phyloP scores from a whole-genome alignment of 2,797 vertebrate species.

The Pantherophis alleghaniensis region DNA sequence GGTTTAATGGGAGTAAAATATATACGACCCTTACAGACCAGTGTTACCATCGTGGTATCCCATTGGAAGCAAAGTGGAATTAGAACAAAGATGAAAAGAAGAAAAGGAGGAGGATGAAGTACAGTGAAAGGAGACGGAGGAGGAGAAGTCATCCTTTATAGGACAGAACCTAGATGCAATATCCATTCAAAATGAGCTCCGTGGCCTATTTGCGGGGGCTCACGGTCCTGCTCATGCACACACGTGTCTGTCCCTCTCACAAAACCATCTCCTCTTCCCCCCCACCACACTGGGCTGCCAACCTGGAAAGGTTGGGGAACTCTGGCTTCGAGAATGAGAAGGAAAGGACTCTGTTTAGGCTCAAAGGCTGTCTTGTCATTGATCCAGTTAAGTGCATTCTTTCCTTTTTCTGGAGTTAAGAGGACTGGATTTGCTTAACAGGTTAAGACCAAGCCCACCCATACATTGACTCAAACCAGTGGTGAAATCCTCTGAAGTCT shows the following conservation, averaged over 20 bases:
- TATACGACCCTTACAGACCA: neutral
- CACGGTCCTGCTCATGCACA: no score
- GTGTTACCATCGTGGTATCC: no score
- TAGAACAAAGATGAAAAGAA: neutral
- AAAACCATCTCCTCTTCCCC: no score
- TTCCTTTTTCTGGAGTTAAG: neutral
- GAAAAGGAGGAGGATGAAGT: neutral
- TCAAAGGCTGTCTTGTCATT: neutral
- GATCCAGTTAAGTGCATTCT: neutral
- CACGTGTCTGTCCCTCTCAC: no score
- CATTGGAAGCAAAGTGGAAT: neutral
- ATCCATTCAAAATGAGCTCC: neutral
- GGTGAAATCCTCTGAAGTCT: no score
- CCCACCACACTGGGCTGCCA: no score
- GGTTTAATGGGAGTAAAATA: constrained; percentile 4
- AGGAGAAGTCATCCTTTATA: neutral
- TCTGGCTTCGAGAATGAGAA: neutral
- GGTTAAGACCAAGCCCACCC: neutral
- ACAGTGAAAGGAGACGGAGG: neutral
- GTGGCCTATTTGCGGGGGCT: no score
- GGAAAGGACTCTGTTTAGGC: neutral
- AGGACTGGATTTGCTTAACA: neutral
- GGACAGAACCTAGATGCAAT: neutral
- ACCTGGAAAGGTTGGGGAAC: no score
- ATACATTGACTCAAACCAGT: no score